A percentile compares a stretch with the other conserved stretches of the same genome.
phyloP scores from a whole-genome alignment of 2,113 vertebrate species.

The Sinocyclocheilus anophthalmus region DNA sequence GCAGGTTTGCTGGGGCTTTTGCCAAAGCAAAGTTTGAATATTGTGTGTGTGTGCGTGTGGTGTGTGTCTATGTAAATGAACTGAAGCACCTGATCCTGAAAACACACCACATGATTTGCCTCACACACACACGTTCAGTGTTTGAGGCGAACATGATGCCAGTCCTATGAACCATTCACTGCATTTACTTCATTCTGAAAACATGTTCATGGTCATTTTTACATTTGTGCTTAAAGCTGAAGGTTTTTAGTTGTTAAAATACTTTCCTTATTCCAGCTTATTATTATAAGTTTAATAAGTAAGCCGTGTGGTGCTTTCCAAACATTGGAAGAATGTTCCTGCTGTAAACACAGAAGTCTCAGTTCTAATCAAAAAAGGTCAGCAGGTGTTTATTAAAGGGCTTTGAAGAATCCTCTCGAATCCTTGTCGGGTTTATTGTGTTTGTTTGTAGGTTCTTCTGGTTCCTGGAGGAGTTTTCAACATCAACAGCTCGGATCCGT shows the following conservation, averaged over 20 bases:
- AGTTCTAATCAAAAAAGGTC: background rate
- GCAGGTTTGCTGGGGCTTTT: background rate
- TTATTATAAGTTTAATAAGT: background rate
- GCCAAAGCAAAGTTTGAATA: background rate
- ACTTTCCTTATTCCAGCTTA: background rate
- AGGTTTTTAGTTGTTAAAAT: background rate
- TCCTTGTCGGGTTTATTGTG: background rate
- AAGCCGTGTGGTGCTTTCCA: background rate
- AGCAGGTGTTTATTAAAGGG: background rate
- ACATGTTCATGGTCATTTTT: too few relatives aligned
- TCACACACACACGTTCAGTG: background rate
- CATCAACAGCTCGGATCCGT: constrained; percentile 76
- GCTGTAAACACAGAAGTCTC: background rate
- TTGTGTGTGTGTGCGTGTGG: background rate
- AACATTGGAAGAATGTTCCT: too few relatives aligned
- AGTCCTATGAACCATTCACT: too few relatives aligned
- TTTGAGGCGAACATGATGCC: background rate
- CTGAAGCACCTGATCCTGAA: background rate
- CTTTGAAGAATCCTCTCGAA: background rate
- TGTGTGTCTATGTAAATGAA: background rate
- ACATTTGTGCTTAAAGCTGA: too few relatives aligned
- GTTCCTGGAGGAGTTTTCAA: constrained; percentile 87
- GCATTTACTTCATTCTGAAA: background rate
- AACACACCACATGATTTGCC: constrained; percentile 17
- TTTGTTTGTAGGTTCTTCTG: constrained; percentile 80